These are phyloP conservation scores for Ammodytes marinus DNA, from an alignment of 2,113 vertebrate genomes.

Conservation along the genomic window DNA sequence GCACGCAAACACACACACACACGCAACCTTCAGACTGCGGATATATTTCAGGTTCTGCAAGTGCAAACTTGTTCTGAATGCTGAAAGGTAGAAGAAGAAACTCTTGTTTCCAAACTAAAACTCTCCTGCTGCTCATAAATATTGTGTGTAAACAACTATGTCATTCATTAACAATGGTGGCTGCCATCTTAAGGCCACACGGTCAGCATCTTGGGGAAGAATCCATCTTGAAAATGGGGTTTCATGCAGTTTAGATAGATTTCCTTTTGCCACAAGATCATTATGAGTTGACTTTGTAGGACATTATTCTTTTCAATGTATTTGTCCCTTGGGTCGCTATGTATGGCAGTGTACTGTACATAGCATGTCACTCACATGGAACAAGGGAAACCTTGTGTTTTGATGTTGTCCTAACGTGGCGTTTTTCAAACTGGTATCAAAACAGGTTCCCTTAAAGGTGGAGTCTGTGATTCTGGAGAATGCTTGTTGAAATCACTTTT, in stretches of 20 bases:
- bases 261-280: background rate
- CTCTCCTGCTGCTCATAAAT: background rate
- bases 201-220: conserved; percentile 5
- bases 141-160: background rate
- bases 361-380: background rate
- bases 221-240: background rate
- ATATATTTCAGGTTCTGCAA: background rate
- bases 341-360: background rate
- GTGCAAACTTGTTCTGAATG: conserved; percentile 6
- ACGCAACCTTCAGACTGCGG: background rate
- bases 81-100: conserved; percentile 1
- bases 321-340: background rate
- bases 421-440: too few relatives aligned
- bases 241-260: background rate
- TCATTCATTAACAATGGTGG: conserved; percentile 17
- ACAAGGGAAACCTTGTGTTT: background rate
- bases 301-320: background rate
- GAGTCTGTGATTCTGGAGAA: too few relatives aligned
- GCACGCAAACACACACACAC: conserved; percentile 8
- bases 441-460: too few relatives aligned
- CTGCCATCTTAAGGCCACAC: background rate
- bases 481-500: too few relatives aligned
- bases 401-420: background rate
- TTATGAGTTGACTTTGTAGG: background rate
- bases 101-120: conserved; percentile 1